A percentile compares a stretch with the other conserved stretches of the same genome.
Conservation (phyloP, 2,888 invertebrate genomes). For the Dryobota labecula region DNA sequence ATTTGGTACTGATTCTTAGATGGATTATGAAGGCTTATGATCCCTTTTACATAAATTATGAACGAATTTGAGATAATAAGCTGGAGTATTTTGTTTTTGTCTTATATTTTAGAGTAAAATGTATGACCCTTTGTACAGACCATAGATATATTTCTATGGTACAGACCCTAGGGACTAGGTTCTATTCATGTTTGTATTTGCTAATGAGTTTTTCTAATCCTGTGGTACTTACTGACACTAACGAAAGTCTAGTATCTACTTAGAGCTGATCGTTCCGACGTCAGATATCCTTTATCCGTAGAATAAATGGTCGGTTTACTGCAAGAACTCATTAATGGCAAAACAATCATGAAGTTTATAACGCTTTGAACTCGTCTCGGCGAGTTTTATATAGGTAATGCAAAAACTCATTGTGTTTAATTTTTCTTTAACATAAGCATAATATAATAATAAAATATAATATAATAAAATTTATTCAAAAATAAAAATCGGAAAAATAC, state of each 20-base stretch:
- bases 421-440: no score
- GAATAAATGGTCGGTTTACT: not conserved
- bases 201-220: not conserved
- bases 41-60: slow-evolving; percentile 39
- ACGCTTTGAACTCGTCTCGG: no score
- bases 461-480: no score
- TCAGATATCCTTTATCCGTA: not conserved
- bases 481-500: no score
- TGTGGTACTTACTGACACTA: not conserved
- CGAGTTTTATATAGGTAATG: no score
- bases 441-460: no score
- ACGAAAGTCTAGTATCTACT: no score
- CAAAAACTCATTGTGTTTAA: no score
- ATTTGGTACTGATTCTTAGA: slow-evolving; percentile 35
- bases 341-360: no score
- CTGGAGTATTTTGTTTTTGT: slow-evolving; percentile 16
- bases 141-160: no score
- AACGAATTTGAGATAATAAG: slow-evolving; percentile 10
- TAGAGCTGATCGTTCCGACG: not conserved
- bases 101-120: not conserved
- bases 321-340: no score
- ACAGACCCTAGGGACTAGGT: no score
- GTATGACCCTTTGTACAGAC: not conserved
- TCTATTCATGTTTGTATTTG: not conserved
- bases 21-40: slow-evolving; percentile 7